Evolutionary conservation across 2,888 invertebrate species (phyloP), one percentile per base, ranked within the genome.

Genomic region (Andrena bucephala): DNA sequence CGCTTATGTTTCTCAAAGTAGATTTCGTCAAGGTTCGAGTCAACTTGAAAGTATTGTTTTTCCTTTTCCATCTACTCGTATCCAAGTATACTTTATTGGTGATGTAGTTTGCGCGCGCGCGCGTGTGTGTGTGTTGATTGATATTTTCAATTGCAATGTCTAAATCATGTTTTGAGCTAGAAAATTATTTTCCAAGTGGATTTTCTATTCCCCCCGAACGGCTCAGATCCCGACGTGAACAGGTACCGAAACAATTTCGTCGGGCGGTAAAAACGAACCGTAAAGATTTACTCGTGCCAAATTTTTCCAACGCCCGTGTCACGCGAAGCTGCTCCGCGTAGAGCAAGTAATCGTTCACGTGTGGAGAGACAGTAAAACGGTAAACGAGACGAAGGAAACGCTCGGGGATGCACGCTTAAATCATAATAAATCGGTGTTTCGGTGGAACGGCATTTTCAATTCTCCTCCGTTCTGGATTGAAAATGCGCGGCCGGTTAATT

Each of bases 221-320:
- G 42, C 3, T 42, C 4, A 13, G 42, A 42, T 42, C 42, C 42
- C 42, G n/a, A 65, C 65, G 24, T 68, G 36, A 57, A 52, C 81
- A 81, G 81, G 81, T 24, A 81, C 81, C 68, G 16, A 73, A 73
- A 69, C 59, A 42, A 62, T 81, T 81, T 29, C 27, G 24, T 31
- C 68, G 24, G 33, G 16, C 42, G n/a, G 2, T 29, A 20, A 24
- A 1, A 16, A 42, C 20, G 50, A 52, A 27, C 42, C 42, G n/a
- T 42, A 79, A 31, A 42, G 16, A 50, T 6, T 13, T 71, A 70
- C 3, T 0, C 5, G 20, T 27, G 1, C 48, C 20, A 31, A 57
- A 57, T 63, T 63, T 63, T 57, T 48, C 68, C 70, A 16, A 74
- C 36, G 70, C 13, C 48, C 67, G 59, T 70, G 82, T 67, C 62